Conservation (phyloP, 2,113 vertebrate genomes). For the Equus quagga region DNA sequence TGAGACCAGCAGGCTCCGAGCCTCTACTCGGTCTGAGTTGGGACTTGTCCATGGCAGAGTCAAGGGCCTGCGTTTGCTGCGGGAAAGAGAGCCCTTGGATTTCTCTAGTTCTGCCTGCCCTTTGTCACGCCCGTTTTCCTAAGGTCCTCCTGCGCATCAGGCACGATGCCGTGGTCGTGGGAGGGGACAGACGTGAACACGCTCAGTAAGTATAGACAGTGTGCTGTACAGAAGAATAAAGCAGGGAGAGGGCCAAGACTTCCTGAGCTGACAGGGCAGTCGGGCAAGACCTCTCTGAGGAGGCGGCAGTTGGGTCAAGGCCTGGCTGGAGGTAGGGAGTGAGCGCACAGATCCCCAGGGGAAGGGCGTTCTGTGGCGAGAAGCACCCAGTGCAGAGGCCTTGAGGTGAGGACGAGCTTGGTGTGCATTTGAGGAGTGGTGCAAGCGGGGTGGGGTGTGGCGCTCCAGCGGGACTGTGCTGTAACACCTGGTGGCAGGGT, state of each 20-base stretch:
- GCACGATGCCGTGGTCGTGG: background rate
- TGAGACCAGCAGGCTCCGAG: background rate
- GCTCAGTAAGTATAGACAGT: background rate
- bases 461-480: fast-evolving
- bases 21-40: fast-evolving
- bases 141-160: background rate
- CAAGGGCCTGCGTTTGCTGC: fast-evolving
- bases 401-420: background rate
- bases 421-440: background rate
- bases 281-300: background rate
- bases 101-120: background rate
- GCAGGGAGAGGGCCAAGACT: background rate
- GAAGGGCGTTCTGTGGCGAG: background rate
- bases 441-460: fast-evolving
- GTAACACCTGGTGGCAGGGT: fast-evolving
- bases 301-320: too few relatives aligned
- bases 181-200: background rate
- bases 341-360: background rate
- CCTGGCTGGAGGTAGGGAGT: background rate
- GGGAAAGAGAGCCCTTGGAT: background rate
- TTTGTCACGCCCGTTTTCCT: background rate
- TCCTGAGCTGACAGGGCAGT: background rate
- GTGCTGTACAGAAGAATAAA: background rate
- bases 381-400: background rate
- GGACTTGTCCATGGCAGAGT: background rate